Evolutionary conservation across 2,888 invertebrate species (phyloP), one percentile per base, ranked within the genome.

Genomic region (Anarsia innoxiella): DNA sequence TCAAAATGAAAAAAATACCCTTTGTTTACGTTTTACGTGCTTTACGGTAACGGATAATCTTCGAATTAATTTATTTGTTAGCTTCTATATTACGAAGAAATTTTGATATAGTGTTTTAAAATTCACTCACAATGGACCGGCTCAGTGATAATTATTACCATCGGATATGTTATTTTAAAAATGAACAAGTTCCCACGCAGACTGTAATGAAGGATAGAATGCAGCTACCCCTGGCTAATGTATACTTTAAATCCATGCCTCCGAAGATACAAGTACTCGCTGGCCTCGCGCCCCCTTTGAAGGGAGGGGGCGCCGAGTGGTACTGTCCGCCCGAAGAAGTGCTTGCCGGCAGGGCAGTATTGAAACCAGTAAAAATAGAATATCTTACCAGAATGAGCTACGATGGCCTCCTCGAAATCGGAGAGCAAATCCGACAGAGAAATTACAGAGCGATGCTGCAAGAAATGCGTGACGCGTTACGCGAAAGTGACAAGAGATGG

Each of bases 181-280:
- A 49, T 10, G 59, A 73, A n/a, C 61, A 72, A 41, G 79, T 80
- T 6, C 84, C 84, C 1, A 74, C 76, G 1, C 76, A 78, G 46
- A 71, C 59, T 31, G 51, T 68, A 5, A 82, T 83, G 47, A 74
- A 53, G 37, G 53, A 67, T 1, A 74, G 57, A 40, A 82, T 84
- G 84, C 43, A 53, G 4, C 60, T 61, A 3, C 44, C 65, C 1
- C 63, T 84, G 1, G 83, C 83, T 1, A 56, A 63, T 5, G 63
- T 83, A 25, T 82, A 74, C 44, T 84, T 83, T 45, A 74, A 77
- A 35, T 71, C 71, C 0, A 82, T 83, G 84, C 57, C 47, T 5
- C 56, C 59, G 0, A 70, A 67, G 39, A 49, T 73, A 0, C 78
- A 74, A 48, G 54, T 66, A 1, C 51, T 80, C 1, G 82, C 80